These are phyloP conservation scores for Poeciliopsis turrubarensis DNA, from an alignment of 2,113 vertebrate genomes.

Conservation along the genomic window DNA sequence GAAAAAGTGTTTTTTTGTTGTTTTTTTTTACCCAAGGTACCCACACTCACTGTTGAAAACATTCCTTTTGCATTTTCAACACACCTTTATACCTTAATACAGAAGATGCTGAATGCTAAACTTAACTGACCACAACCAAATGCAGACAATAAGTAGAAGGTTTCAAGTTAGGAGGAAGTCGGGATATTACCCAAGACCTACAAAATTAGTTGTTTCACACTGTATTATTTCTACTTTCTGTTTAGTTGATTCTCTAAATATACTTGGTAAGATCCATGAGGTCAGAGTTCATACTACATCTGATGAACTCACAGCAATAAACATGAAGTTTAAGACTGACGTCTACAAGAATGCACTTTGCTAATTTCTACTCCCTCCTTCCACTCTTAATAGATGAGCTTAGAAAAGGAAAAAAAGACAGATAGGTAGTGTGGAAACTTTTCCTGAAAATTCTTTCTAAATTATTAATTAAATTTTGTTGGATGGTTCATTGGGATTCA, in stretches of 20 bases:
- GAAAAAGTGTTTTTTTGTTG: conserved; percentile 3
- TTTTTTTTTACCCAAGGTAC: conserved; percentile 16
- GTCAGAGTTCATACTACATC: no score
- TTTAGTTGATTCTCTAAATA: neutral
- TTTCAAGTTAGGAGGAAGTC: neutral
- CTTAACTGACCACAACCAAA: neutral
- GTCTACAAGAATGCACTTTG: no score
- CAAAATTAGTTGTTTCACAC: neutral
- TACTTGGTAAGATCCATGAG: neutral
- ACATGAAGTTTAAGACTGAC: no score
- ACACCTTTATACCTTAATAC: neutral
- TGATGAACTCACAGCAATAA: no score
- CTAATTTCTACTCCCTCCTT: neutral
- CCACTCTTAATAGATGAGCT: neutral
- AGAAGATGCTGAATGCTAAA: neutral
- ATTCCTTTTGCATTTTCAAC: conserved; percentile 10
- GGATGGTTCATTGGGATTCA: neutral
- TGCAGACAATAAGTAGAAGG: neutral
- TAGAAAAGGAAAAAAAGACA: neutral
- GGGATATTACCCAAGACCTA: neutral
- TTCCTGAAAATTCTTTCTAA: no score
- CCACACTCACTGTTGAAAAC: conserved; percentile 17
- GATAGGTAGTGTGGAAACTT: no score
- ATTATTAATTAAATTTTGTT: neutral
- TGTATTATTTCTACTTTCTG: neutral